Evolutionary conservation across 2,113 vertebrate species (phyloP).

Genomic region (Gymnorhina tibicen): DNA sequence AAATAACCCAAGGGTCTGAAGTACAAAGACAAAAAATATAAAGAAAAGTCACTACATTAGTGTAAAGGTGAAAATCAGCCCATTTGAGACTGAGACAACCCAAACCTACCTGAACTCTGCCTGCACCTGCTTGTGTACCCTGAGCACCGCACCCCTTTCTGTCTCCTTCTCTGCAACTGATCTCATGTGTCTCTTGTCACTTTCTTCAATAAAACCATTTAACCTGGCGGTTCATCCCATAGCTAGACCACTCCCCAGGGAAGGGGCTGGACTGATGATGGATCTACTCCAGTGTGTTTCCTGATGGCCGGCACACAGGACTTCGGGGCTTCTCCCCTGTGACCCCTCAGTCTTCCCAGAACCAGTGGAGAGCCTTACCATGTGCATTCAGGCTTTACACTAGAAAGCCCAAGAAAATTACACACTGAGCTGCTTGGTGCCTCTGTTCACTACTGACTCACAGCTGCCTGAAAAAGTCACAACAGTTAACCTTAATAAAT

Average conservation of each 20-base stretch:
- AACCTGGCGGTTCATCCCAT: neutral
- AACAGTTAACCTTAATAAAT: neutral
- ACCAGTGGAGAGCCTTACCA: neutral
- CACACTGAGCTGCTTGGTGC: neutral
- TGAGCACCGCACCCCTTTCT: neutral
- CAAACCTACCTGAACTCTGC: neutral
- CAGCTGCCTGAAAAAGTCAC: neutral
- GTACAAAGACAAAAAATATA: fast-evolving
- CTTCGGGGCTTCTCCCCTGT: fast-evolving
- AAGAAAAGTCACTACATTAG: neutral
- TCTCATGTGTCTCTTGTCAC: neutral
- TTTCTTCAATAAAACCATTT: neutral
- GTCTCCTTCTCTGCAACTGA: neutral
- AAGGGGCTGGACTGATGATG: neutral
- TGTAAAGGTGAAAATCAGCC: neutral
- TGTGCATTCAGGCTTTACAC: fast-evolving
- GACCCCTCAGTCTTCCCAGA: neutral
- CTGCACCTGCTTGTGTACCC: neutral
- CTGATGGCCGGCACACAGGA: neutral
- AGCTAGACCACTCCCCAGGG: neutral
- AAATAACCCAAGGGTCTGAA: neutral
- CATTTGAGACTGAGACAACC: neutral
- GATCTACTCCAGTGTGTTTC: neutral
- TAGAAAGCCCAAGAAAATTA: neutral
- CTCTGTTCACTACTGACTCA: neutral